phyloP scores from a whole-genome alignment of 2,113 vertebrate genomes.

The Edolisoma coerulescens region DNA sequence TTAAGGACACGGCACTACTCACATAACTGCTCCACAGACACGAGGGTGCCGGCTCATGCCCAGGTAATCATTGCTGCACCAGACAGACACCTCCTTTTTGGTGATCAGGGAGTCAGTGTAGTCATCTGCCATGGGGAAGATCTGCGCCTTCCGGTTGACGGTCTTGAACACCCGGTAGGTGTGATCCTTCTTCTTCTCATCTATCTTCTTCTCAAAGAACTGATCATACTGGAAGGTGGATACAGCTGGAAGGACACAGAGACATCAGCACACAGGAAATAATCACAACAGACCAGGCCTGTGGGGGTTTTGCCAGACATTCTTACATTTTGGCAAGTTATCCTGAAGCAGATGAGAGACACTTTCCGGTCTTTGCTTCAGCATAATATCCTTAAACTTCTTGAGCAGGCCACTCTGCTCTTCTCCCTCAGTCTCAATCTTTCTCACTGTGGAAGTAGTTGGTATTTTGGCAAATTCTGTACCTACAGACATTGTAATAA shows the following conservation, averaged over 20 bases:
- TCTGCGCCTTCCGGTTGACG: constrained; percentile 85
- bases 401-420: constrained; percentile 74
- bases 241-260: constrained; percentile 63
- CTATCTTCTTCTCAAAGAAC: constrained; percentile 96
- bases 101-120: constrained; percentile 80
- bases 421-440: constrained; percentile 11
- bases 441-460: constrained; percentile 40
- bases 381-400: constrained; percentile 79
- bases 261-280: not conserved
- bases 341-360: constrained; percentile 95
- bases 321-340: constrained; percentile 89
- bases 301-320: not conserved
- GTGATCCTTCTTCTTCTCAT: constrained; percentile 92
- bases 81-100: constrained; percentile 89
- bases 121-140: constrained; percentile 95
- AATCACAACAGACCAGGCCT: not conserved
- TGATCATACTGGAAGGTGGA: constrained; percentile 90
- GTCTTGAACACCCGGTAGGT: constrained; percentile 97
- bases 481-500: not conserved
- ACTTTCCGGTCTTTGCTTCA: constrained; percentile 84
- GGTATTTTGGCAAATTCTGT: constrained; percentile 76
- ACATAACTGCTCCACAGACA: constrained; percentile 88
- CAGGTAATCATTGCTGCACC: constrained; percentile 98
- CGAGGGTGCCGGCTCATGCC: constrained; percentile 95
- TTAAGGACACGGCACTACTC: constrained; percentile 50